Evolutionary conservation across 2,888 invertebrate genomes (phyloP).

Genomic region (Quadriops clusia): DNA sequence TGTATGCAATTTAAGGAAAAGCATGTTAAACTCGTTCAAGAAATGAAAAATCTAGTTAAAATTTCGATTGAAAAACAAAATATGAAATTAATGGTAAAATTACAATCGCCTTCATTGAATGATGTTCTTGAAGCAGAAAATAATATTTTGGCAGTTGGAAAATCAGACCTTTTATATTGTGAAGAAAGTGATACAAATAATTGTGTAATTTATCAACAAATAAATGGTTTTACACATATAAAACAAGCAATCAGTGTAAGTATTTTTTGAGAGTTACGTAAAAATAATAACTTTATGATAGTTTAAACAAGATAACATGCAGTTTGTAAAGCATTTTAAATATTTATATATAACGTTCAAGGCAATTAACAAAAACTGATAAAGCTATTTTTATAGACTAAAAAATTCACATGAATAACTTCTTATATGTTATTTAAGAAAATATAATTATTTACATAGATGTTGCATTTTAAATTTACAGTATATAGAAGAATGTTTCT

Average conservation of each 20-base stretch:
- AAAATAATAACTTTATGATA: background rate
- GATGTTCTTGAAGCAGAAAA: conserved; percentile 10
- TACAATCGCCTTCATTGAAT: conserved; percentile 6
- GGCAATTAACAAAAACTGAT: too few species aligned
- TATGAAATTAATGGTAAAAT: conserved; percentile 1
- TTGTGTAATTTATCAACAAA: too few species aligned
- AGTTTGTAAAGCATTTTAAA: too few species aligned
- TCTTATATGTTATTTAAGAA: too few species aligned
- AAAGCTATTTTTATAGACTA: too few species aligned
- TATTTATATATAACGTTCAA: too few species aligned
- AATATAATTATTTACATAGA: too few species aligned
- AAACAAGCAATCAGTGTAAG: conserved; percentile 19
- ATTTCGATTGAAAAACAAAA: background rate
- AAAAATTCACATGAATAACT: too few species aligned
- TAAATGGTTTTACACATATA: conserved; percentile 13
- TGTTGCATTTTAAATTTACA: too few species aligned
- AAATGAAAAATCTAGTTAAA: conserved; percentile 13
- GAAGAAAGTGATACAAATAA: conserved; percentile 9
- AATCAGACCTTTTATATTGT: conserved; percentile 6
- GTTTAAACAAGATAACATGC: background rate
- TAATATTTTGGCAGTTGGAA: conserved; percentile 3
- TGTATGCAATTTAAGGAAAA: too few species aligned
- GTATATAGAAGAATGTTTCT: conserved; percentile 50
- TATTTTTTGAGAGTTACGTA: conserved; percentile 3
- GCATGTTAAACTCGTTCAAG: conserved; percentile 15